These are phyloP conservation scores for Corvus hawaiiensis DNA, from an alignment of 2,113 vertebrate species.

Conservation along the genomic window DNA sequence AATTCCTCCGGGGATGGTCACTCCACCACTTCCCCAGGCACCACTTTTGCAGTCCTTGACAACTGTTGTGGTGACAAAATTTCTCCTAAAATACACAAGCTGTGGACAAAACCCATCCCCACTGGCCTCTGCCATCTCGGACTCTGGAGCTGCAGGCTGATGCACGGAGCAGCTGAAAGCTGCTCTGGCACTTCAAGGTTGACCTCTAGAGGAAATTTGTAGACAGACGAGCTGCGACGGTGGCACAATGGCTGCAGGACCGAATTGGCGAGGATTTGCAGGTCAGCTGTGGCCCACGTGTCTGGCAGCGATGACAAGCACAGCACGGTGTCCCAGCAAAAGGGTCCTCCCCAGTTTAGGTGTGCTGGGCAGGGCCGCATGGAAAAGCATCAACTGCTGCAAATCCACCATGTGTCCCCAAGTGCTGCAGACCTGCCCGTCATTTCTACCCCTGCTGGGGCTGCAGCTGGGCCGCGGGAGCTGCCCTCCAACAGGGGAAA, in stretches of 20 bases:
- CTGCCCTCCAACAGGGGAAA: not conserved
- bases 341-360: fast-evolving
- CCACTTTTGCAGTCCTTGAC: not conserved
- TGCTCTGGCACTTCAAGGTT: slow-evolving; percentile 5
- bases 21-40: not conserved
- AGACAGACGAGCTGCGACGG: not conserved
- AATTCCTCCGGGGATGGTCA: not conserved
- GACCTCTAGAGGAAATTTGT: slow-evolving; percentile 36
- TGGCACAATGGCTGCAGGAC: not conserved
- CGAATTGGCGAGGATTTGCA: not conserved
- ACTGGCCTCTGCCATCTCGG: not conserved
- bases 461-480: fast-evolving
- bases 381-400: not conserved
- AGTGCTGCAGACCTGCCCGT: not conserved
- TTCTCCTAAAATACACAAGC: not conserved
- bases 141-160: not conserved
- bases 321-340: fast-evolving
- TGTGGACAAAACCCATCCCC: not conserved
- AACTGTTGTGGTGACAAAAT: no score
- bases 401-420: fast-evolving
- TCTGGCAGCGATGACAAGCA: fast-evolving
- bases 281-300: not conserved
- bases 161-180: not conserved
- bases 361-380: fast-evolving
- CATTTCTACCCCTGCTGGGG: fast-evolving